Evolutionary conservation across 2,797 vertebrate genomes (phyloP).

Genomic region (Dryobates pubescens): DNA sequence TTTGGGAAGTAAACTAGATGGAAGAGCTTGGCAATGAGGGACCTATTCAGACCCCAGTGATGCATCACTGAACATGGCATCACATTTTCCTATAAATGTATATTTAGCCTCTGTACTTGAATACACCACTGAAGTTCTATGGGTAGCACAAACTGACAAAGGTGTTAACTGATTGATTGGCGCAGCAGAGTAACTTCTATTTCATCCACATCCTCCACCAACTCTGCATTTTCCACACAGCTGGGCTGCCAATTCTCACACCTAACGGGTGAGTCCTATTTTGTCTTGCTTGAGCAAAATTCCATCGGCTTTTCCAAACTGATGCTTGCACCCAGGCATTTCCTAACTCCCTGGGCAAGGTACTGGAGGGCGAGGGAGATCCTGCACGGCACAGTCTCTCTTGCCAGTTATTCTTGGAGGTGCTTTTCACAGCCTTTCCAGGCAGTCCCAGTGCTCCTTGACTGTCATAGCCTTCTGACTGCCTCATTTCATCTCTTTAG

Average conservation of each 20-base stretch:
- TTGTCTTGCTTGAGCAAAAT: conserved; percentile 66
- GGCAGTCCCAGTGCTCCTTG: not conserved
- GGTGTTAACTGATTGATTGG: conserved; percentile 66
- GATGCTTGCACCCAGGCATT: conserved; percentile 66
- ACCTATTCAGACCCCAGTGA: not conserved
- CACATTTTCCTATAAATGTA: conserved; percentile 50
- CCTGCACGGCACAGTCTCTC: not conserved
- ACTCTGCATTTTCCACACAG: conserved; percentile 65
- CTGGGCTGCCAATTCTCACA: conserved; percentile 76
- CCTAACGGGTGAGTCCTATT: conserved; percentile 65
- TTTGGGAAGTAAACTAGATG: not conserved
- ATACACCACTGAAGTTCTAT: not conserved
- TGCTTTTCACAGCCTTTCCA: not conserved
- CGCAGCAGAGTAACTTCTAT: not conserved
- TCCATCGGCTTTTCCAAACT: conserved; percentile 60
- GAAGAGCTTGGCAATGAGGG: not conserved
- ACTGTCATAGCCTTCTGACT: not conserved
- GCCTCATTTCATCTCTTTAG: not conserved
- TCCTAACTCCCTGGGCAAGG: not conserved
- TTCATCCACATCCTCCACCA: not conserved
- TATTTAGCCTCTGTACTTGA: conserved; percentile 31
- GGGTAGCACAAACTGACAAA: conserved; percentile 46
- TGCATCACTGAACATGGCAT: not conserved
- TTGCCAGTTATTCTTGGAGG: conserved; percentile 50
- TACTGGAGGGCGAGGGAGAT: not conserved